Evolutionary conservation across 1,140 invertebrate genomes (phyloP).

Genomic region (Homarus americanus): DNA sequence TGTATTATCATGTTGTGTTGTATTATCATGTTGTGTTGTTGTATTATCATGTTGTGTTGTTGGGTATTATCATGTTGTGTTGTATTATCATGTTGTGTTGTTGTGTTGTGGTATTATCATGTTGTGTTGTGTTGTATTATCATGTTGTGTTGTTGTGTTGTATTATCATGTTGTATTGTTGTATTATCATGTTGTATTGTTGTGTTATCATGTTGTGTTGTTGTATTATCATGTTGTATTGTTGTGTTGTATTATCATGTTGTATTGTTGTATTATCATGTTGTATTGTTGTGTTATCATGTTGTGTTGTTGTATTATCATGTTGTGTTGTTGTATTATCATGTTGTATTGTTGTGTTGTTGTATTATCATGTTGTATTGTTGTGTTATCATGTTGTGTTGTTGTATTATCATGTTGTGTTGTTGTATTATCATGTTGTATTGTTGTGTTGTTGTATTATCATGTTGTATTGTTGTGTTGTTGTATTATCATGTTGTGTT

Average conservation of each 20-base stretch:
- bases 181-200: neutral
- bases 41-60: no score
- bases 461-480: neutral
- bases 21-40: no score
- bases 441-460: neutral
- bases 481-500: no score
- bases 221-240: no score
- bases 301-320: neutral
- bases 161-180: neutral
- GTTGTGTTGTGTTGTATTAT: neutral
- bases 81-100: neutral
- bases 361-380: neutral
- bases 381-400: neutral
- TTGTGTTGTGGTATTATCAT: neutral
- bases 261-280: neutral
- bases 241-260: neutral
- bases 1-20: no score
- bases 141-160: neutral
- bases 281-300: neutral
- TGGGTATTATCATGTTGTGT: neutral
- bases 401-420: neutral
- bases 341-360: neutral
- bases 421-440: neutral
- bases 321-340: neutral
- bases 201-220: neutral